Percentiles rank a stretch among this genome's conserved stretches.
phyloP scores from a whole-genome alignment of 2,113 vertebrate species.

The Heterotilapia buettikoferi region DNA sequence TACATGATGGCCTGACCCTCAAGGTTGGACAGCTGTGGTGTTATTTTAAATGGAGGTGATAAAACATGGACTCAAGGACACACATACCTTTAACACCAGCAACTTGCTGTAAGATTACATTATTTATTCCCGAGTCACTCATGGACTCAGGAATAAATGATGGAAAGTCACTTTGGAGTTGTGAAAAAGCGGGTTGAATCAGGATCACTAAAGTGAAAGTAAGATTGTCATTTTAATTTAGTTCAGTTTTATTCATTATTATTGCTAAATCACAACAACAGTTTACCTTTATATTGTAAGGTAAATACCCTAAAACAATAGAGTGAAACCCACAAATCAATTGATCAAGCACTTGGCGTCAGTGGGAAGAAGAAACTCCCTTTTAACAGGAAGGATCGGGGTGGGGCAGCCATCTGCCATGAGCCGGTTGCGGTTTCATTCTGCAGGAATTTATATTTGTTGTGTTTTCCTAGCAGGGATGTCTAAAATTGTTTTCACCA shows the following conservation, averaged over 20 bases:
- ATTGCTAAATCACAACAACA: background rate
- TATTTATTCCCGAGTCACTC: background rate
- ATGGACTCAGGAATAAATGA: background rate
- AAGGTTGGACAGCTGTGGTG: conserved; percentile 36
- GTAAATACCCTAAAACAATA: background rate
- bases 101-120: background rate
- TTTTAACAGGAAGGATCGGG: background rate
- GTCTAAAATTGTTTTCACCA: background rate
- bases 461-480: background rate
- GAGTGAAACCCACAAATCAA: background rate
- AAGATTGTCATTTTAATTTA: background rate
- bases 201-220: background rate
- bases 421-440: background rate
- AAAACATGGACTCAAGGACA: conserved; percentile 24
- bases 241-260: background rate
- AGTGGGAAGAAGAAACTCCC: background rate
- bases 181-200: background rate
- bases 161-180: background rate
- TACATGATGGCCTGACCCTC: background rate
- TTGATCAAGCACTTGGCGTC: background rate
- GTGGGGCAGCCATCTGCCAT: background rate
- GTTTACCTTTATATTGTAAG: background rate
- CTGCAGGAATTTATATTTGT: background rate
- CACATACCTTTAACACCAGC: background rate
- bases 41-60: conserved; percentile 45